A percentile compares a stretch with the other conserved stretches of the same genome.
These are phyloP conservation scores for Phasianus colchicus DNA, from an alignment of 2,113 vertebrate genomes.

Conservation along the genomic window DNA sequence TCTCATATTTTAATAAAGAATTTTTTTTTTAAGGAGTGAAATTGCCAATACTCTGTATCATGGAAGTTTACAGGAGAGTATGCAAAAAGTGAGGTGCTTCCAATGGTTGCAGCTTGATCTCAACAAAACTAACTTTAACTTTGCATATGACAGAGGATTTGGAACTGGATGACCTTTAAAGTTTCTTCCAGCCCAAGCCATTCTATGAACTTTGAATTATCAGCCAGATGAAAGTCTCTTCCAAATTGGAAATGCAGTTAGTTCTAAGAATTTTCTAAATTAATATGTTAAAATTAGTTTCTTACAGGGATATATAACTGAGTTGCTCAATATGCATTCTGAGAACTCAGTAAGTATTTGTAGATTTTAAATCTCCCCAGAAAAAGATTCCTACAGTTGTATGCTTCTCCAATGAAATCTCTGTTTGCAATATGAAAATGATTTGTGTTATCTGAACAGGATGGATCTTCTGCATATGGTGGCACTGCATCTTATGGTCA, in stretches of 20 bases:
- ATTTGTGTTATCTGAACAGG: conserved; percentile 22
- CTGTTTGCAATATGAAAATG: not conserved
- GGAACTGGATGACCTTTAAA: not conserved
- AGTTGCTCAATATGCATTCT: not conserved
- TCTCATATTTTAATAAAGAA: not conserved
- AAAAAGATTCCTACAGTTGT: not conserved
- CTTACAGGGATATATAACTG: not conserved
- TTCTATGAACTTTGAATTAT: not conserved
- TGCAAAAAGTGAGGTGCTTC: not conserved
- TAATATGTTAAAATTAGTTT: not conserved
- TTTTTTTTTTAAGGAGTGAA: not conserved
- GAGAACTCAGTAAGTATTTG: not conserved
- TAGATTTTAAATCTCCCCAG: not conserved
- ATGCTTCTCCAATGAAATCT: not conserved
- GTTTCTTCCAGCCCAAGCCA: not conserved
- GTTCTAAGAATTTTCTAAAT: not conserved
- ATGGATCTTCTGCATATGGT: conserved; percentile 1
- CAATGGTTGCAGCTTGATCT: not conserved
- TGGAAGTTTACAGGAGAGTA: not conserved
- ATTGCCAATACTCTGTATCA: not conserved
- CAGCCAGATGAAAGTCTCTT: not conserved
- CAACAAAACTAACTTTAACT: not conserved
- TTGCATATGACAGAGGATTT: not conserved
- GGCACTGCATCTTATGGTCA: conserved; percentile 40
- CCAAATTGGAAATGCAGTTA: not conserved